Percentiles rank a stretch among this genome's conserved stretches.
Conservation (phyloP, 2,888 invertebrate genomes). For the Xanthia togata region DNA sequence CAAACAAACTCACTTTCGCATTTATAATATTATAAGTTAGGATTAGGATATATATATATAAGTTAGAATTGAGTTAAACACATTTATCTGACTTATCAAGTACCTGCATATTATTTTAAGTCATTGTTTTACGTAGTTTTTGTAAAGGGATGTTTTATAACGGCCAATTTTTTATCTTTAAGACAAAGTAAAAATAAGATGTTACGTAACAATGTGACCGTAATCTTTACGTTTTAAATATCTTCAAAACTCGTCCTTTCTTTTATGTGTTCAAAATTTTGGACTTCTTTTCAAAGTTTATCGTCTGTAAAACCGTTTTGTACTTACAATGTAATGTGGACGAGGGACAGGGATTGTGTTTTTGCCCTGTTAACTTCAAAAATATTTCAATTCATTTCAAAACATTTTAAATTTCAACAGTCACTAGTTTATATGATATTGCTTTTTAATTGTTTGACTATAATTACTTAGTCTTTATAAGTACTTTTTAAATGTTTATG, state of each 20-base stretch:
- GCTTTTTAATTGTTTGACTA: neutral
- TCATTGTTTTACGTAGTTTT: neutral
- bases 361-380: neutral
- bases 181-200: neutral
- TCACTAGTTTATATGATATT: neutral
- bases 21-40: no score
- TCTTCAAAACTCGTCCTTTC: conserved; percentile 19
- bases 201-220: neutral
- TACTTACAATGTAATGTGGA: conserved; percentile 21
- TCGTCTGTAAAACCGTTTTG: conserved; percentile 36
- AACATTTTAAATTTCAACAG: neutral
- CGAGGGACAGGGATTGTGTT: neutral
- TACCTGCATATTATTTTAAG: neutral
- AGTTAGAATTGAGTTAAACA: neutral
- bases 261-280: conserved; percentile 19
- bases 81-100: neutral
- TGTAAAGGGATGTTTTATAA: neutral
- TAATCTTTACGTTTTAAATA: conserved; percentile 8
- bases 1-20: no score
- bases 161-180: neutral
- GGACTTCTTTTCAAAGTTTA: conserved; percentile 37
- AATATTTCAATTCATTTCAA: neutral
- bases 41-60: no score
- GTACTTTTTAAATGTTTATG: conserved; percentile 10
- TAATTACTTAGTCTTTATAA: neutral